Evolutionary conservation across 1,140 invertebrate genomes (phyloP).

Genomic region (silkworm (Bombyx mori)): ASM3026992v2 NC_085129.1:6971001-6971500

Average conservation of each 20-base stretch:
- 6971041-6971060: constrained; percentile 46
- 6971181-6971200: constrained; percentile 34
- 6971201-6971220: constrained; percentile 28
- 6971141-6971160: constrained; percentile 37
- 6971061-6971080: constrained; percentile 67
- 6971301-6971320: too few relatives aligned
- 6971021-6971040: constrained; percentile 56
- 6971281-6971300: too few relatives aligned
- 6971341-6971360: too few relatives aligned
- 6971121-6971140: constrained; percentile 39
- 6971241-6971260: too few relatives aligned
- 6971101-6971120: constrained; percentile 29
- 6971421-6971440: constrained; percentile 27
- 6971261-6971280: too few relatives aligned
- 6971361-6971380: too few relatives aligned
- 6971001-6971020: constrained; percentile 66
- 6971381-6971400: constrained; percentile 1
- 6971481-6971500: constrained; percentile 44
- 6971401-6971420: constrained; percentile 14
- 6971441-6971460: constrained; percentile 31
- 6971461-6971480: constrained; percentile 36
- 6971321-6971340: too few relatives aligned
- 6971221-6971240: constrained; percentile 2
- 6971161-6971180: constrained; percentile 35
- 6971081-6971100: constrained; percentile 56